Evolutionary conservation across 2,113 vertebrate species (phyloP), one percentile per base, ranked within the genome.

Genomic region (Ornithorhynchus anatinus): DNA sequence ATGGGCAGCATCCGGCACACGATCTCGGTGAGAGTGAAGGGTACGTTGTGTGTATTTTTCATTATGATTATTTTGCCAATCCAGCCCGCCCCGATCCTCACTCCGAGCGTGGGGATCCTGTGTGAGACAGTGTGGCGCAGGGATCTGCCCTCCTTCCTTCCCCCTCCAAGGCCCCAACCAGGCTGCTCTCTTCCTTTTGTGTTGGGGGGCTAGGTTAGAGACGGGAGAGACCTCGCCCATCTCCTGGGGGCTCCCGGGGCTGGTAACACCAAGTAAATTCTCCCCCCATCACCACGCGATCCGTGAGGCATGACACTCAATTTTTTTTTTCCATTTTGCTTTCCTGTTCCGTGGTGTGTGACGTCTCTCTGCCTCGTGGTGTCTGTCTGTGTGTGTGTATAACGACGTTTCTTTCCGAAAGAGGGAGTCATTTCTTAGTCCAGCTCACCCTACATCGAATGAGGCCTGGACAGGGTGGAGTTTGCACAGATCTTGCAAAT

Each of bases 21-120:
- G 54, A 96, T 99, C 92, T 94, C 91, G 67, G 97, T 99, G 75
- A 95, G 96, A 90, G 96, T 99, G 75, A 98, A 99, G 96, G 97
- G 98, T 99, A 89, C 93, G 95, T 85, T 75, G 32, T 35, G 63
- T 50, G 85, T 89, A 86, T 84, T 89, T 80, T 73, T 82, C 84
- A 20, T 85, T 87, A 84, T 29, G 0, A 42, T 54, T 39, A 8
- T 38, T 63, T 40, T 42, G 1, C 79, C 66, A 38, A 37, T 25
- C 40, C 15, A 16, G 31, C 47, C 16, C 47, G 8, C 25, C 25
- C 31, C 15, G 14, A 29, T 16, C 25, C 47, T 50, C 31, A 15
- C 63, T 52, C 72, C 32, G 5, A 14, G 9, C 10, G 10, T 70
- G 53, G 10, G 12, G n/a, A 32, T 53, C n/a, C n/a, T n/a, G n/a